Evolutionary conservation across 2,888 invertebrate genomes (phyloP).

Genomic region (Tipula confusa): DNA sequence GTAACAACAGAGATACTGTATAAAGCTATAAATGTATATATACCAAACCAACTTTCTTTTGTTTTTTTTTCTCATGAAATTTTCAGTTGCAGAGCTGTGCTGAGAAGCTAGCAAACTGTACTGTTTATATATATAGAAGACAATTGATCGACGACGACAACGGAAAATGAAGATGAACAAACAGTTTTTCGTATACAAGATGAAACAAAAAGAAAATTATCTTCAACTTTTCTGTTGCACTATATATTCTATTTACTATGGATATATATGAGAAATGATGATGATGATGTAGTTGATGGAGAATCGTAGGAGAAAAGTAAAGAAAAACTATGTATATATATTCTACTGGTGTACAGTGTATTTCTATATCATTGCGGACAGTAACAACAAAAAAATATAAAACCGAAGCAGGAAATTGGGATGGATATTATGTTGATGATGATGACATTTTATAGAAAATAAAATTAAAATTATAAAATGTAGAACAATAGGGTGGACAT

Average conservation of each 20-base stretch:
- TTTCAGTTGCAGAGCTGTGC: neutral
- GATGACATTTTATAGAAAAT: neutral
- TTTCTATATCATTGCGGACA: neutral
- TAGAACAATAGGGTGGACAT: conserved; percentile 12
- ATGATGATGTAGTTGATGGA: conserved; percentile 3
- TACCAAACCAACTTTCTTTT: no score
- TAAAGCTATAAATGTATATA: no score
- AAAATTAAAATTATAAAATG: neutral
- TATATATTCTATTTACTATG: neutral
- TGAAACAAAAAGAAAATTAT: neutral
- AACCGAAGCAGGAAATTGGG: neutral
- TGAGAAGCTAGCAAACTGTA: neutral
- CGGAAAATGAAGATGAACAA: neutral
- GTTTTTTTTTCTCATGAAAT: neutral
- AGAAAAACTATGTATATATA: neutral
- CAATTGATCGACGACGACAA: conserved; percentile 20
- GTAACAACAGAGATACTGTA: neutral
- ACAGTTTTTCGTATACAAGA: neutral
- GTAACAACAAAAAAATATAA: neutral
- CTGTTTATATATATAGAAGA: no score
- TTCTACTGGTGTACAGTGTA: neutral
- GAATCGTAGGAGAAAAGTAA: neutral
- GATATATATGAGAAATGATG: neutral
- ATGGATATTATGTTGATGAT: conserved; percentile 25
- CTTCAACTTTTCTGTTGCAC: conserved; percentile 20